phyloP scores from a whole-genome alignment of 2,113 vertebrate genomes.

The Solea senegalensis region DNA sequence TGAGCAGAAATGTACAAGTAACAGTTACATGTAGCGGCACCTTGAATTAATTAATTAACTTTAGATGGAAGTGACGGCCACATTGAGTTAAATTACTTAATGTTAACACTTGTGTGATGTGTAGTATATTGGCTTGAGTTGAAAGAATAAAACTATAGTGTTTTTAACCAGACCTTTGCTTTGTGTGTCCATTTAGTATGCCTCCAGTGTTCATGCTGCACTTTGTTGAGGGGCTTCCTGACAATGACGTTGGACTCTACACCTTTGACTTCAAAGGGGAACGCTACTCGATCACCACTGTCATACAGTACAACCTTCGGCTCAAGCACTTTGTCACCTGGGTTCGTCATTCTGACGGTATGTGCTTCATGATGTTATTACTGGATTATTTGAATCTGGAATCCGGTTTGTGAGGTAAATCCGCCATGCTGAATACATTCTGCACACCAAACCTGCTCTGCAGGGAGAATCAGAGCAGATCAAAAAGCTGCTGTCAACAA shows the following conservation, averaged over 20 bases:
- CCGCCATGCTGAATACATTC: not conserved
- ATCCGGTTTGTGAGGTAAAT: not conserved
- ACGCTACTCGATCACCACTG: conserved; percentile 80
- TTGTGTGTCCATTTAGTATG: conserved; percentile 76
- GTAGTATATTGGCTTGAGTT: not conserved
- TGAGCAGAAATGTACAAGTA: not conserved
- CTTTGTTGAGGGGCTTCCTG: conserved; percentile 90
- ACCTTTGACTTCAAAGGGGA: conserved; percentile 83
- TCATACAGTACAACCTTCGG: conserved; percentile 85
- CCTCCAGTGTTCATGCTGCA: conserved; percentile 87
- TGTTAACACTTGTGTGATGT: not conserved
- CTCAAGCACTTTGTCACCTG: conserved; percentile 91
- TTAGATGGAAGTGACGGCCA: too few relatives aligned
- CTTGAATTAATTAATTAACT: not conserved
- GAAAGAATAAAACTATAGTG: not conserved
- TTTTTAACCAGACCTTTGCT: not conserved
- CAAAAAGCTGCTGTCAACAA: not conserved
- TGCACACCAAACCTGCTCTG: not conserved
- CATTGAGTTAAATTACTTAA: too few relatives aligned
- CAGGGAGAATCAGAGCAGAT: not conserved
- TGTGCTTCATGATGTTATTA: conserved; percentile 44
- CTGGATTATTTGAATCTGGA: not conserved
- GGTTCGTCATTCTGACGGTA: conserved; percentile 85
- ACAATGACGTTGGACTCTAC: conserved; percentile 80
- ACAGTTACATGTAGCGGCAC: not conserved